Conservation (phyloP, 2,113 vertebrate species). For the Rhipidura dahli region DNA sequence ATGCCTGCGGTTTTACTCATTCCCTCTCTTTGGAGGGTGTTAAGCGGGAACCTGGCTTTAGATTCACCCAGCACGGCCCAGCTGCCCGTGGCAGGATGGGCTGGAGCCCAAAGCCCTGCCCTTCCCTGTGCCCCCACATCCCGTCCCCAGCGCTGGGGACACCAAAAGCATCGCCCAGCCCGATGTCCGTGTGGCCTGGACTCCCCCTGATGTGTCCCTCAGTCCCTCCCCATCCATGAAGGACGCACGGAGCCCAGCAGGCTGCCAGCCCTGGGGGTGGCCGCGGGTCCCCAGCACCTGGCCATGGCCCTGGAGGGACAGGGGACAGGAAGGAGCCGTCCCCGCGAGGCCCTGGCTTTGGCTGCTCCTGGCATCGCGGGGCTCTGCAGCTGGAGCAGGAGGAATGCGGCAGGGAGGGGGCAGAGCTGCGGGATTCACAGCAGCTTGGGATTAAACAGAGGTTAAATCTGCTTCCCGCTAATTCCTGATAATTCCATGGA, state of each 20-base stretch:
- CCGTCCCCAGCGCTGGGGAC: neutral
- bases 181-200: neutral
- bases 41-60: fast-evolving
- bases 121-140: neutral
- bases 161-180: fast-evolving
- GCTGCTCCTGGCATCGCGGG: neutral
- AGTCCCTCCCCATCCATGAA: fast-evolving
- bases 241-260: neutral
- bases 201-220: neutral
- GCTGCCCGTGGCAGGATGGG: neutral
- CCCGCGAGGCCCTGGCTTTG: fast-evolving
- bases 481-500: too few relatives aligned
- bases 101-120: neutral
- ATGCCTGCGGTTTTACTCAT: neutral
- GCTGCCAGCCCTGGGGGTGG: neutral
- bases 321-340: neutral
- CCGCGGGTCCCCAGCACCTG: neutral
- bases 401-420: neutral
- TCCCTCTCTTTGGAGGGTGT: neutral
- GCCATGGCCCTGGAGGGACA: neutral
- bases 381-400: neutral
- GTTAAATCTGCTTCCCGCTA: neutral
- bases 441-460: neutral
- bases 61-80: neutral
- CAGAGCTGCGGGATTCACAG: neutral